Base-by-base conservation (phyloP, 1,140 invertebrate genomes). In the Drosophila leontia region DNA sequence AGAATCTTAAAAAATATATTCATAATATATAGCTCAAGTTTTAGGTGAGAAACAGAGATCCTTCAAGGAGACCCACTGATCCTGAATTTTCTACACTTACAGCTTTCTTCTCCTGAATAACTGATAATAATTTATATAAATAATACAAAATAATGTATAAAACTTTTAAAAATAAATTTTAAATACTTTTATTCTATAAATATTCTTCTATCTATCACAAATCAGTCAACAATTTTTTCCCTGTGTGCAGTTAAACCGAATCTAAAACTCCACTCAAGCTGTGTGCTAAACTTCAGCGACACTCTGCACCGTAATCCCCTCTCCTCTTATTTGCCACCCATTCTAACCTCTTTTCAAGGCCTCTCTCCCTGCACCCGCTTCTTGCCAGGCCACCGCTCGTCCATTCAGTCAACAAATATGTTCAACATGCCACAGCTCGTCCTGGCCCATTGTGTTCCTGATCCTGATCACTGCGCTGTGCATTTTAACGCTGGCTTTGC, bases 391-490 rank as follows among this genome's bases (percentile, higher is more conserved):
- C 37, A 3, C 55, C 65, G 29, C 2, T 15, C 45, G 42, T 67
- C 65, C 67, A 62, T 80, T 76, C 78, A 74, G 75, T 90, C 85
- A 72, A 69, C 86, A 90, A 90, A 90, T 90, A 90, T 90, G 85
- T 82, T 90, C 78, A 90, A 90, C 85, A 90, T 90, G 81, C 86
- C 81, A 77, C 78, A 90, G 80, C 75, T 61, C 74, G 69, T 78
- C 57, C 69, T 56, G 69, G 64, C 50, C 81, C 78, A 88, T 88
- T 84, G 84, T 88, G 77, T 79, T 80, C 42, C 77, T 85, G 85
- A 90, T 90, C 85, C 84, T 90, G 85, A 88, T 88, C 84, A 90
- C 81, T 80, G 74, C 85, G 78, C 76, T 87, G 85, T 84, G 80
- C 80, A 87, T 88, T 87, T 87, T 88, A 87, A 78, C 85, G 84